Evolutionary conservation across 1,140 invertebrate genomes (phyloP).

Genomic region (Oedothorax gibbosus): DNA sequence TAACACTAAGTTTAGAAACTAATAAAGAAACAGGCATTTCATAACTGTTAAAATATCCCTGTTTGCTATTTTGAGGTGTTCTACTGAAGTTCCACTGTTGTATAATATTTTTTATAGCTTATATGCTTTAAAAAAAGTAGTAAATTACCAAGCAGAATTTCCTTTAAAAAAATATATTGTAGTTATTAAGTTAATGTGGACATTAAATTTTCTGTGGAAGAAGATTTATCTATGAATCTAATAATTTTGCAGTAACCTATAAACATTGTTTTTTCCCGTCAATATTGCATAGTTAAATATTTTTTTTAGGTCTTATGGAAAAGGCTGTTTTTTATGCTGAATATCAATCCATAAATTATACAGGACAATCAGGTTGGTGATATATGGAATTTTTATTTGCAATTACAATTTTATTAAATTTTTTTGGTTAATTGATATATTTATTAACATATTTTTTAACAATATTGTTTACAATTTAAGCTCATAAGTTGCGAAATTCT

Average conservation of each 20-base stretch:
- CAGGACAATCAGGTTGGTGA: slow-evolving; percentile 73
- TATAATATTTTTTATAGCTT: no score
- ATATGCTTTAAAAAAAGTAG: no score
- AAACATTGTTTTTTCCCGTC: background rate
- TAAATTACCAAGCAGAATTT: background rate
- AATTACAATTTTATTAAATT: background rate
- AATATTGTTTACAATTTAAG: no score
- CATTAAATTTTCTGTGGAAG: background rate
- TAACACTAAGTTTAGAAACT: no score
- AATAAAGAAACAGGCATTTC: no score
- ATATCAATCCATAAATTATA: slow-evolving; percentile 83
- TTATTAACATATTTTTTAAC: slow-evolving; percentile 2
- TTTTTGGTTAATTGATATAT: background rate
- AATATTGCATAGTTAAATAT: background rate
- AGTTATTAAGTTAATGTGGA: background rate
- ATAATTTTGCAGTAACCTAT: background rate
- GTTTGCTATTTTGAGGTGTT: no score
- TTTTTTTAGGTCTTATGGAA: slow-evolving; percentile 74
- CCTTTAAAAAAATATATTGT: background rate
- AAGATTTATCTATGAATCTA: background rate
- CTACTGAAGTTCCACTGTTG: no score
- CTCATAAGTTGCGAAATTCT: no score
- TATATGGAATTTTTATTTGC: background rate
- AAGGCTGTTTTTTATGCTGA: slow-evolving; percentile 91
- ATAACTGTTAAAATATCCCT: no score